These are phyloP conservation scores for Oncorhynchus tshawytscha DNA, from an alignment of 2,113 vertebrate species.

Conservation along the genomic window DNA sequence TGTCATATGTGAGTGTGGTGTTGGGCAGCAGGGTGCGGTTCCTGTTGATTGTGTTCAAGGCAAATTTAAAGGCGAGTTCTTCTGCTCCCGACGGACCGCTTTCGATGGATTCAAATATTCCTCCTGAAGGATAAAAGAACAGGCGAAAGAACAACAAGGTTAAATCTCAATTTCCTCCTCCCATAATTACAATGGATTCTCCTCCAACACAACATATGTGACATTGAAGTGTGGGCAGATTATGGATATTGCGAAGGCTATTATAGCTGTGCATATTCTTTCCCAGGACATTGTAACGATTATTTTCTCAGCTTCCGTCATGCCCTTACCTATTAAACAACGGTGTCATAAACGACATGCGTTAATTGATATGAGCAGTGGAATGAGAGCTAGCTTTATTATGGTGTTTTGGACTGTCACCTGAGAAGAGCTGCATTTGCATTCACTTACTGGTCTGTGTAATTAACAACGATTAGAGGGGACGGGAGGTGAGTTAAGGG, in stretches of 20 bases:
- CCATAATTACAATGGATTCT: slow-evolving; percentile 34
- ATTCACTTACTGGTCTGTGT: slow-evolving; percentile 29
- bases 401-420: neutral
- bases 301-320: neutral
- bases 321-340: neutral
- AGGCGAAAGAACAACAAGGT: neutral
- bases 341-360: neutral
- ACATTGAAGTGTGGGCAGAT: slow-evolving; percentile 21
- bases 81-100: slow-evolving; percentile 96
- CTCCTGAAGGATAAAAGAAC: slow-evolving; percentile 71
- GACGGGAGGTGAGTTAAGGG: slow-evolving; percentile 54
- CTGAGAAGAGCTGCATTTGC: neutral
- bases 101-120: slow-evolving; percentile 98
- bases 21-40: slow-evolving; percentile 97
- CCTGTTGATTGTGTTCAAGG: slow-evolving; percentile 99
- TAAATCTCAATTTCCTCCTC: slow-evolving; percentile 8
- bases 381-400: neutral
- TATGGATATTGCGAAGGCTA: slow-evolving; percentile 31
- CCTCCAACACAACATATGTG: slow-evolving; percentile 13
- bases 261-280: neutral
- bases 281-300: neutral
- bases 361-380: neutral
- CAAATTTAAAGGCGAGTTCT: slow-evolving; percentile 98
- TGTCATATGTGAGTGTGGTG: slow-evolving; percentile 97
- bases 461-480: slow-evolving; percentile 64